Base-by-base conservation (phyloP, 2,113 vertebrate species). In the Epinephelus fuscoguttatus region DNA sequence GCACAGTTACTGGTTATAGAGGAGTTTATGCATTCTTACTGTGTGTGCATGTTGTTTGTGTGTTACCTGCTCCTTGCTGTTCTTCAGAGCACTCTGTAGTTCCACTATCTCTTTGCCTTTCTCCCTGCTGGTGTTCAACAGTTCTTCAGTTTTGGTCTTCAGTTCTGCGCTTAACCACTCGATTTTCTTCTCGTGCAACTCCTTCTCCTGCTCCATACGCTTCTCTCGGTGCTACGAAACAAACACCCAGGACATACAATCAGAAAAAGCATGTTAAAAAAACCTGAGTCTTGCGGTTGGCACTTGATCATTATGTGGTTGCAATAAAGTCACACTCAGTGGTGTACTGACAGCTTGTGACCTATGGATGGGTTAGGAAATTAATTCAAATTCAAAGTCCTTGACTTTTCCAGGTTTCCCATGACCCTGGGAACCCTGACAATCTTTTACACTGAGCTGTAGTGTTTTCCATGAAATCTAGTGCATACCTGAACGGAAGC, bases 191-290 rank as follows among this genome's bases (percentile, higher is more conserved):
- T 97, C 96, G 0, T 97, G 90, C 11, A 99, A 93, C 84, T 99
- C 97, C 27, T 98, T 99, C 84, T 99, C 98, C 89, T 99, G 98
- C 70, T 97, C 97, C 94, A 98, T 93, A 6, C 97, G 96, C 78
- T 97, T 99, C 91, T 99, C 98, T 23, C 97, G 96, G 88, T 97
- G 96, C 98, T 99, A 70, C 52, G 76, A 83, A 45, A 81, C 2
- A 84, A 6, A 47, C 25, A 74, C 15, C 15, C 40, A 60, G 15
- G 18, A 21, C 3, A 63, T 3, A 12, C 0, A 12, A 12, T 18
- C 47, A 37, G 10, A 10, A 45, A n/a, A 3, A 63, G 6, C 10
- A 25, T 23, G 47, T 12, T 21, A 57, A 1, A 8, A 47, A 47
- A 11, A 56, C 14, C 1, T 37, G 4, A 78, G 19, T 23, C 52